Percentiles rank a stretch among this genome's conserved stretches.
Evolutionary conservation across 2,888 invertebrate genomes (phyloP).

Genomic region (Terebella lapidaria): DNA sequence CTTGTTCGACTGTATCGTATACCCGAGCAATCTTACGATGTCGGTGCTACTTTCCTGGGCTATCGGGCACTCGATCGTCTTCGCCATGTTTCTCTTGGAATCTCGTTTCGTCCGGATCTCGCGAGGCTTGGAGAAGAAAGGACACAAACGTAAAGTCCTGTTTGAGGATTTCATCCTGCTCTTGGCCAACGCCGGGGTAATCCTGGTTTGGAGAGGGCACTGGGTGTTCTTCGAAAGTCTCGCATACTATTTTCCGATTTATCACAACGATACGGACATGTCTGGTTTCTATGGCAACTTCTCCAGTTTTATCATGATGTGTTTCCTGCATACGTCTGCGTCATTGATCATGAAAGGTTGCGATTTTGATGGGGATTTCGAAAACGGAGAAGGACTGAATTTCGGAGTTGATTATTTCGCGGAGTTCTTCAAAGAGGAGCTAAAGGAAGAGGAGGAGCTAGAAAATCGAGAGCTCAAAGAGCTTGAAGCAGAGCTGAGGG

Average conservation of each 20-base stretch:
- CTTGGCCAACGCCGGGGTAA: constrained; percentile 3
- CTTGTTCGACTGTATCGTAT: constrained; percentile 1
- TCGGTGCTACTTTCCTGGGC: constrained; percentile 1
- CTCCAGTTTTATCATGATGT: background rate
- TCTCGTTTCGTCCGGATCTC: background rate
- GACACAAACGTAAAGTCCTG: background rate
- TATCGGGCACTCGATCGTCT: constrained; percentile 3
- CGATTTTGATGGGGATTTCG: background rate
- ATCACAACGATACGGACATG: background rate
- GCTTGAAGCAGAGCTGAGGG: too few relatives aligned
- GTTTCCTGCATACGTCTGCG: background rate
- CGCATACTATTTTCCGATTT: constrained; percentile 3
- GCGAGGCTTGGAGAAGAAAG: background rate
- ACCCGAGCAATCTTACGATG: background rate
- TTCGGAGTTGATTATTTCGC: constrained; percentile 1
- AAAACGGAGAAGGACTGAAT: background rate
- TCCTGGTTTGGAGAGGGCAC: constrained; percentile 4
- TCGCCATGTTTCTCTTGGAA: background rate
- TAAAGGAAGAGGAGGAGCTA: background rate
- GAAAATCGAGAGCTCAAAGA: too few relatives aligned
- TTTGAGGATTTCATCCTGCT: constrained; percentile 5
- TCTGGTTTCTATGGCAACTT: background rate
- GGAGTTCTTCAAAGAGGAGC: constrained; percentile 1
- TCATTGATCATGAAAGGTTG: background rate
- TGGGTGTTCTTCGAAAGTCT: constrained; percentile 8